Conservation (phyloP, 2,113 vertebrate genomes). For the Nansenia antarctica region DNA sequence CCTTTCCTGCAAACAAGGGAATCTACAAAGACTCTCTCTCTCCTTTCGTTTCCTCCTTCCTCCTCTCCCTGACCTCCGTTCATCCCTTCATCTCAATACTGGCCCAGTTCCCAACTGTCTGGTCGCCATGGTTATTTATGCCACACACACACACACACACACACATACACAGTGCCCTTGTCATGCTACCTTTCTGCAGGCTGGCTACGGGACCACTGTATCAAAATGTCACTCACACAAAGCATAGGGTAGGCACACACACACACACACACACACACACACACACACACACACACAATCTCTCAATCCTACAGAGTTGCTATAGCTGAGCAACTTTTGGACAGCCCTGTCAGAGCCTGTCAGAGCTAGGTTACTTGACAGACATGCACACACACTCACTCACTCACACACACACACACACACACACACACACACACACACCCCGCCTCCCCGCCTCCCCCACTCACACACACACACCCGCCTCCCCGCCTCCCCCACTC, state of each 20-base stretch:
- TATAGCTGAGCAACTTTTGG: too few relatives aligned
- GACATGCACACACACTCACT: not conserved
- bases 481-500: too few relatives aligned
- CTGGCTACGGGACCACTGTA: constrained; percentile 1
- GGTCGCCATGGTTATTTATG: not conserved
- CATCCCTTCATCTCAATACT: not conserved
- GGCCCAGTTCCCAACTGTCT: not conserved
- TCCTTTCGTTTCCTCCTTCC: constrained; percentile 5
- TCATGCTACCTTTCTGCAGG: not conserved
- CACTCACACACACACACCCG: constrained; percentile 16
- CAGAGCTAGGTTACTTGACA: too few relatives aligned
- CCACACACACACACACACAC: constrained; percentile 15
- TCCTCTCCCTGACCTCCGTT: not conserved
- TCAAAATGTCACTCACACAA: too few relatives aligned
- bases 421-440: not conserved
- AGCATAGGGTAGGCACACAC: constrained; percentile 10
- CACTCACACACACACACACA: constrained; percentile 16
- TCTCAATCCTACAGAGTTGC: too few relatives aligned
- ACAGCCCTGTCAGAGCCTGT: too few relatives aligned
- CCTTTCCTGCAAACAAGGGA: not conserved
- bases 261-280: constrained; percentile 1
- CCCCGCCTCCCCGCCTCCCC: too few relatives aligned
- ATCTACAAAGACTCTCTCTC: not conserved
- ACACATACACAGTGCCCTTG: constrained; percentile 7
- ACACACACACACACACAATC: constrained; percentile 17